These are phyloP conservation scores for Drosophila helvetica DNA, from an alignment of 2,888 invertebrate genomes.

Conservation along the genomic window DNA sequence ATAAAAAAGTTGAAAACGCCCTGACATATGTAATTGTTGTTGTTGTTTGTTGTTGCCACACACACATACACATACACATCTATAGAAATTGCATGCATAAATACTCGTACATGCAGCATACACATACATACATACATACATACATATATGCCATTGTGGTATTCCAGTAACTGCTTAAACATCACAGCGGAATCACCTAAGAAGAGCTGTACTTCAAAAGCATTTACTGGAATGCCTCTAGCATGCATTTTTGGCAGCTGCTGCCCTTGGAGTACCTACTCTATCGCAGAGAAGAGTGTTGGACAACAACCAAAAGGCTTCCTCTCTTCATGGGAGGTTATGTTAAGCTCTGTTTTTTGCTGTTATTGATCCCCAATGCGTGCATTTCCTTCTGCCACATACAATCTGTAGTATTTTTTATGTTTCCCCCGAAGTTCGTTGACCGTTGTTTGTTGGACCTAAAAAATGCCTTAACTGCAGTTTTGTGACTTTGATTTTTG, in stretches of 20 bases:
- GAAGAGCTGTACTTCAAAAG: neutral
- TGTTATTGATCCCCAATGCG: neutral
- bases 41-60: conserved; percentile 60
- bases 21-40: conserved; percentile 39
- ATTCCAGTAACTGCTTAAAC: neutral
- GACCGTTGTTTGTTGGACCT: conserved; percentile 49
- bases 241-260: neutral
- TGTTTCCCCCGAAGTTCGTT: conserved; percentile 52
- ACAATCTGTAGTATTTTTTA: conserved; percentile 1
- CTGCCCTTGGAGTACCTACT: neutral
- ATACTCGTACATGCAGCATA: neutral
- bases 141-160: neutral
- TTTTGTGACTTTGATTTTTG: conserved; percentile 64
- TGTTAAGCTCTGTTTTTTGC: too few species aligned
- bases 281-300: too few species aligned
- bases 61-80: conserved; percentile 3
- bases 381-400: neutral
- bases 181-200: too few species aligned
- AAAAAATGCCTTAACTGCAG: conserved; percentile 35
- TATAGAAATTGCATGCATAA: conserved; percentile 17
- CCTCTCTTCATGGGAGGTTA: neutral
- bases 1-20: conserved; percentile 10
- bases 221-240: neutral
- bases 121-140: neutral
- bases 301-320: neutral